phyloP scores from a whole-genome alignment of 2,888 invertebrate species.

The Nycteola revayana region DNA sequence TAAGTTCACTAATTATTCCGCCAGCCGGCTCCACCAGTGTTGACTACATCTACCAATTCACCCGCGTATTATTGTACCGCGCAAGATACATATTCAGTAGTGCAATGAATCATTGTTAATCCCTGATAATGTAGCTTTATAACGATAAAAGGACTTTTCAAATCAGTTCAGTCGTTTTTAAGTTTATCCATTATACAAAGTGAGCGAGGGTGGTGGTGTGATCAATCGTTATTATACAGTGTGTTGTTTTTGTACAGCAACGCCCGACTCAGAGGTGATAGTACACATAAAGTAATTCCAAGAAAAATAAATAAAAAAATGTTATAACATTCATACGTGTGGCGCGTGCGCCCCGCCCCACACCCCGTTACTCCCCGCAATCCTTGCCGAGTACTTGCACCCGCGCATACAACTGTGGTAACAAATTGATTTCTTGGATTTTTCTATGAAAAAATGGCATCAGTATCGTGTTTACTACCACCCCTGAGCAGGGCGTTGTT shows the following conservation, averaged over 20 bases:
- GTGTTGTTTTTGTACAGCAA: conserved; percentile 3
- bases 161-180: neutral
- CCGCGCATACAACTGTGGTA: conserved; percentile 1
- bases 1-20: conserved; percentile 1
- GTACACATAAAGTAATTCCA: conserved; percentile 3
- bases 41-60: conserved; percentile 1
- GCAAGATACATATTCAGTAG: conserved; percentile 1
- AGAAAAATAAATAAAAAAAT: conserved; percentile 1
- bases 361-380: conserved; percentile 4
- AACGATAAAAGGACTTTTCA: neutral
- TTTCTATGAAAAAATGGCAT: conserved; percentile 2
- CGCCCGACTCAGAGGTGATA: conserved; percentile 2
- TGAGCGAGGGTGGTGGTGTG: conserved; percentile 2
- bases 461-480: conserved; percentile 2
- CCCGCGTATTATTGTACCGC: conserved; percentile 3
- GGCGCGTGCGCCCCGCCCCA: conserved; percentile 3
- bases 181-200: conserved; percentile 1
- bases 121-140: neutral
- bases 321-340: conserved; percentile 3
- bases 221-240: conserved; percentile 2
- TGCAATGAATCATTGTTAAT: conserved; percentile 1
- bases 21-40: conserved; percentile 2
- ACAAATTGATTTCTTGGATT: no score
- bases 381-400: conserved; percentile 2
- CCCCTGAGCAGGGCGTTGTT: neutral